phyloP scores from a whole-genome alignment of 2,797 vertebrate species.

The Hylomyscus alleni region DNA sequence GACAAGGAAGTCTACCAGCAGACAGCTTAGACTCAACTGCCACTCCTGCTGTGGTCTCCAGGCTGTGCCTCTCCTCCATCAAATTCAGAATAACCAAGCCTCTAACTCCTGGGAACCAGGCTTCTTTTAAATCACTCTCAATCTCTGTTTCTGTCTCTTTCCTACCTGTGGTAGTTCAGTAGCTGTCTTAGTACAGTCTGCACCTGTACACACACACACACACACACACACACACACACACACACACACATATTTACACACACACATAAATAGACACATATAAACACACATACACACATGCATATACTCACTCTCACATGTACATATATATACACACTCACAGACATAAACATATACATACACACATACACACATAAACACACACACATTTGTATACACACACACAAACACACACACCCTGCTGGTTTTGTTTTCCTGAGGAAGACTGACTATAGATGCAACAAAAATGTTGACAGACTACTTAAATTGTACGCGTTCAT shows the following conservation, averaged over 20 bases:
- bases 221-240: neutral
- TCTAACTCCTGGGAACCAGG: neutral
- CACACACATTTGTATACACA: neutral
- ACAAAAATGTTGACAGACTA: slow-evolving; percentile 31
- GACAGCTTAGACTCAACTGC: neutral
- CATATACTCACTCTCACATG: neutral
- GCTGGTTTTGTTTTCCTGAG: slow-evolving; percentile 15
- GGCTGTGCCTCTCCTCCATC: neutral
- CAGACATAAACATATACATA: neutral
- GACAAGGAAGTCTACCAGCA: neutral
- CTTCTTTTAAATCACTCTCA: neutral
- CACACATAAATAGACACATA: neutral
- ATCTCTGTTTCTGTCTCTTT: neutral
- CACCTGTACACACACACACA: neutral
- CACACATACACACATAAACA: neutral
- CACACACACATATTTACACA: neutral
- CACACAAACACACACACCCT: neutral
- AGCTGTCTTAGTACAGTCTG: neutral
- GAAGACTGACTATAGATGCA: neutral
- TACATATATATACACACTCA: neutral
- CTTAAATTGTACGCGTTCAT: neutral
- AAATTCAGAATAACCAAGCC: neutral
- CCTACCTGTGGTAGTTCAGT: neutral
- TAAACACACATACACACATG: neutral
- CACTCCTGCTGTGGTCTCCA: neutral